Conservation (phyloP, 2,888 invertebrate genomes). For the Phasia obesa region DNA sequence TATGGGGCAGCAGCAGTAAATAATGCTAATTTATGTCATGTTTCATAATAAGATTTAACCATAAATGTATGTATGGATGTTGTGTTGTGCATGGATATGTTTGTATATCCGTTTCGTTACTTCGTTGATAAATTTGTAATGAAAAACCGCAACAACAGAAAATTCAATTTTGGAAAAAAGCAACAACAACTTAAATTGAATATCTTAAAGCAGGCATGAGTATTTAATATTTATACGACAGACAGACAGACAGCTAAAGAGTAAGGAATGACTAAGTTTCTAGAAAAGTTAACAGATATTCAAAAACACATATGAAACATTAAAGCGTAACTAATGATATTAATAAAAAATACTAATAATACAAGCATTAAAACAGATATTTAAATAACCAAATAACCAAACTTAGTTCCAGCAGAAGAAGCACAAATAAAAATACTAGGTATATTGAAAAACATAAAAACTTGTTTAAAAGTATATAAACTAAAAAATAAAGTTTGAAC, state of each 20-base stretch:
- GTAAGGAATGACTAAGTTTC: constrained; percentile 1
- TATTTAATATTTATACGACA: constrained; percentile 33
- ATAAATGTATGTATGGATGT: constrained; percentile 35
- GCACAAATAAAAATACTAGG: constrained; percentile 50
- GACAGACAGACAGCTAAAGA: background rate
- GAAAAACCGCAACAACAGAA: constrained; percentile 47
- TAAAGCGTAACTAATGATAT: constrained; percentile 67
- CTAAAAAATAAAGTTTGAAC: background rate
- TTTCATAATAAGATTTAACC: constrained; percentile 70
- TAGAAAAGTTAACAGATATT: background rate
- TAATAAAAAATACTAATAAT: constrained; percentile 55
- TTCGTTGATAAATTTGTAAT: background rate
- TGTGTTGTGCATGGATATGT: background rate
- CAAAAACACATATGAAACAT: constrained; percentile 38
- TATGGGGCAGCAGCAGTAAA: constrained; percentile 44
- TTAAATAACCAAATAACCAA: constrained; percentile 4
- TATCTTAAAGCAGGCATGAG: constrained; percentile 23
- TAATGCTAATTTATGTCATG: constrained; percentile 71
- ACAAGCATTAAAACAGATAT: constrained; percentile 5
- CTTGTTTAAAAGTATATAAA: background rate
- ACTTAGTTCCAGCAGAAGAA: constrained; percentile 33
- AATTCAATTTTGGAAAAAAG: constrained; percentile 24
- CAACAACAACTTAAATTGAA: constrained; percentile 29
- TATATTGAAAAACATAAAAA: constrained; percentile 10
- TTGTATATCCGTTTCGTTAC: too few relatives aligned